Base-by-base conservation (phyloP, 2,797 vertebrate genomes). In the Eidolon dupreanum region DNA sequence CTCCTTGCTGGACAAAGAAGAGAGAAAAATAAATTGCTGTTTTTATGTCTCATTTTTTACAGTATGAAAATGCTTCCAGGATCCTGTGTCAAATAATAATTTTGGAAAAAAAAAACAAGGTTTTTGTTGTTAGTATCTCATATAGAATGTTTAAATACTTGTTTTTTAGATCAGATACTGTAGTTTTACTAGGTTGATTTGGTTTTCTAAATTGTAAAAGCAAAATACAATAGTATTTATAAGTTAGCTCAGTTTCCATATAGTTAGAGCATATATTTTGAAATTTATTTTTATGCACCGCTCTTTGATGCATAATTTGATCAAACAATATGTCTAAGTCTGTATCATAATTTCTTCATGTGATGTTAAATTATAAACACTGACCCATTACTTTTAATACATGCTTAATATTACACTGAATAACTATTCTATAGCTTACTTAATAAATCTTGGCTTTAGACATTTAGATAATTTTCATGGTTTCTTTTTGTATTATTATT, bases 171-270 rank as follows among this genome's bases (percentile, higher is more conserved):
- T 83, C 36, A 89, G 24, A 70, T 19, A 84, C 71, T 68, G 19
- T 19, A 92, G 8, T 6, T 71, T 92, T 85, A 28, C 3, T 59
- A 68, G 6, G 31, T 15, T 81, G 63, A 88, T 55, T 63, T 88
- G 49, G 38, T 94, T 90, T 77, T 90, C 36, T 94, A 92, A 73
- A 77, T 57, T 82, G 77, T 55, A 82, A 89, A 46, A 88, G 7
- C 38, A 88, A 84, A 87, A 81, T 79, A 74, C 0, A 86, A 59
- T 75, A 49, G 0, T 38, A 22, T 36, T 79, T 79, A 28, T 77
- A 93, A 61, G 26, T 71, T 82, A 71, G n/a, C 8, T 22, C 57
- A 74, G 5, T 13, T 83, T 65, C 53, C 4, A 73, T 17, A 41
- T 33, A 79, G 8, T n/a, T 46, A 46, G 2, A 51, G 65, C 33